Percentiles rank a stretch among this genome's conserved stretches.
These are phyloP conservation scores for Lepus townsendii DNA, from an alignment of 2,797 vertebrate species.

Conservation along the genomic window DNA sequence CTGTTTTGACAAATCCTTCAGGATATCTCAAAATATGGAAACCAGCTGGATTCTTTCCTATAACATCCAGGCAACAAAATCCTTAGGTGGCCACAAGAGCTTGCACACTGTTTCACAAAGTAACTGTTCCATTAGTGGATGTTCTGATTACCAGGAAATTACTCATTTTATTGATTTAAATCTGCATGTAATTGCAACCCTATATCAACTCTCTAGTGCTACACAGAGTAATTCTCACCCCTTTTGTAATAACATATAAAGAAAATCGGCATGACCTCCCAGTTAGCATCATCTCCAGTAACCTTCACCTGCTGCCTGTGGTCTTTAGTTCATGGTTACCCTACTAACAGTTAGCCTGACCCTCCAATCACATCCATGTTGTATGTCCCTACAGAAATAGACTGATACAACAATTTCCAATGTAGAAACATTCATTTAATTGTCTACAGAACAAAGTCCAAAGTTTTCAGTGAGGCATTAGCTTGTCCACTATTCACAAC, in stretches of 20 bases:
- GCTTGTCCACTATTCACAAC: not conserved
- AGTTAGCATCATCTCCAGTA: not conserved
- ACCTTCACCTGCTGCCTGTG: not conserved
- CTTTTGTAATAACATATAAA: not conserved
- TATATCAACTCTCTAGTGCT: not conserved
- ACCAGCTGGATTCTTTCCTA: not conserved
- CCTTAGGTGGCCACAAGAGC: not conserved
- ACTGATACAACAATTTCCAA: not conserved
- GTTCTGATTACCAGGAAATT: not conserved
- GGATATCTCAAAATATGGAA: constrained; percentile 34
- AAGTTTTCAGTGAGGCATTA: not conserved
- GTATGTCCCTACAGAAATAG: not conserved
- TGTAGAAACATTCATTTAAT: not conserved
- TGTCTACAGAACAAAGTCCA: not conserved
- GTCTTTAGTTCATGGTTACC: not conserved
- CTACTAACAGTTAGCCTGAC: no score
- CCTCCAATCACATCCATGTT: not conserved
- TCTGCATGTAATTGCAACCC: not conserved
- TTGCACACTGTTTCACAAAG: not conserved
- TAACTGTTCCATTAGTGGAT: not conserved
- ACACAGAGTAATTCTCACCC: not conserved
- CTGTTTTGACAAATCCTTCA: not conserved
- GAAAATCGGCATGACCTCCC: not conserved
- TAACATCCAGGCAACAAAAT: constrained; percentile 33
- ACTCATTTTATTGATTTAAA: not conserved